A percentile compares a stretch with the other conserved stretches of the same genome.
phyloP scores from a whole-genome alignment of 2,113 vertebrate species.

The Pseudopipra pipra region DNA sequence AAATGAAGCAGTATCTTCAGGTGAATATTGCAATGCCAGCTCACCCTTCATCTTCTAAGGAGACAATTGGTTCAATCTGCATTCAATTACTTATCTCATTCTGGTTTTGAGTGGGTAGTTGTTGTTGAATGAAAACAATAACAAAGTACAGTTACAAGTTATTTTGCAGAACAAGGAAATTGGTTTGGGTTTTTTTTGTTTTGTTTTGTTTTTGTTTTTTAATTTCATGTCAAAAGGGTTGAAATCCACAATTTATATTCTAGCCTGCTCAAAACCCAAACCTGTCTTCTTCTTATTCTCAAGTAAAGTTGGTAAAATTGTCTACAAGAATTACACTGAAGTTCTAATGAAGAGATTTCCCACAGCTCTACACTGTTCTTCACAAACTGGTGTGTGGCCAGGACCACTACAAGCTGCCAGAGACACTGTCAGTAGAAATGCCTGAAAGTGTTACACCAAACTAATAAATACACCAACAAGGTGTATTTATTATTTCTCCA shows the following conservation, averaged over 20 bases:
- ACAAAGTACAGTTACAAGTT: neutral
- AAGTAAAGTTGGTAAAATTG: neutral
- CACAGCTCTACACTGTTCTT: neutral
- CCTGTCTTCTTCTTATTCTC: neutral
- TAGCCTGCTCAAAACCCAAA: neutral
- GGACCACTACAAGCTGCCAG: neutral
- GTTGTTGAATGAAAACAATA: neutral
- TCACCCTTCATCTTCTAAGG: neutral
- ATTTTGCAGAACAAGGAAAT: neutral
- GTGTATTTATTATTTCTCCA: neutral
- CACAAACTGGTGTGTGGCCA: neutral
- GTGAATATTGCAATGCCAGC: neutral
- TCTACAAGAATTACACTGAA: neutral
- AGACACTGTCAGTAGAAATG: neutral
- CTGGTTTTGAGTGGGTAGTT: neutral
- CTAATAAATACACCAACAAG: neutral
- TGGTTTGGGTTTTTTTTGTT: no score
- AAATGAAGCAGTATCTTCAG: neutral
- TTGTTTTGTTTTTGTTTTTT: neutral
- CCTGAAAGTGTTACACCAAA: neutral
- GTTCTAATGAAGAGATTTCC: neutral
- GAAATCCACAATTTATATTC: neutral
- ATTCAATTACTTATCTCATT: neutral
- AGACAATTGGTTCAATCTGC: neutral
- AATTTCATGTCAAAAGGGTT: neutral